Evolutionary conservation across 1,140 invertebrate genomes (phyloP).

Genomic region (Harlomillsia oculata): DNA sequence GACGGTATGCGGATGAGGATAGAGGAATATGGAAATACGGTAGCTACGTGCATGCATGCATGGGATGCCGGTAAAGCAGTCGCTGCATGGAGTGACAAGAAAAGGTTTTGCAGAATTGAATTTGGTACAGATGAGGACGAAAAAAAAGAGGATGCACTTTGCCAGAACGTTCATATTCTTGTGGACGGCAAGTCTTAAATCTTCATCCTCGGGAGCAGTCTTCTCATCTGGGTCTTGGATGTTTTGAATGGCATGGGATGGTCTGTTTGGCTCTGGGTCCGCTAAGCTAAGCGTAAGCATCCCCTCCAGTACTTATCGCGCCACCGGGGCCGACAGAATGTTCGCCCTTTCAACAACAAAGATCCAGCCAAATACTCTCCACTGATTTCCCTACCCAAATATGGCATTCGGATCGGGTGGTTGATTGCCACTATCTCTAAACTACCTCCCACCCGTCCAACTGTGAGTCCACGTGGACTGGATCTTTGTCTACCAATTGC

Average conservation of each 20-base stretch:
- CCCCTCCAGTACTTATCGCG: slow-evolving; percentile 35
- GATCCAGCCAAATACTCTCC: slow-evolving; percentile 36
- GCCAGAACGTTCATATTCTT: no score
- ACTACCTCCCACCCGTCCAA: slow-evolving; percentile 31
- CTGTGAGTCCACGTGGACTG: slow-evolving; percentile 23
- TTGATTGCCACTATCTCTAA: slow-evolving; percentile 32
- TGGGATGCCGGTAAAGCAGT: no score
- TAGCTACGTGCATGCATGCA: no score
- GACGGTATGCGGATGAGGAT: background rate
- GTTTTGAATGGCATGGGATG: slow-evolving; percentile 5
- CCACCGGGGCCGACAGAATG: slow-evolving; percentile 35
- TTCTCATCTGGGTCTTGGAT: slow-evolving; percentile 6
- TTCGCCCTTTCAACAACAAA: slow-evolving; percentile 36
- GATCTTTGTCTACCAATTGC: background rate
- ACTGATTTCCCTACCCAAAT: slow-evolving; percentile 35
- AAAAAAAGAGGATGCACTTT: no score
- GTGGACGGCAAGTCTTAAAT: no score
- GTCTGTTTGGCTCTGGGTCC: slow-evolving; percentile 3
- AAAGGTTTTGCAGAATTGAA: no score
- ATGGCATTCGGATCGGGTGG: slow-evolving; percentile 33
- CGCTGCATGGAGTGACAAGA: no score
- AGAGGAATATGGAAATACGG: background rate
- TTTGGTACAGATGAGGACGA: no score
- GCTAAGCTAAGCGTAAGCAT: slow-evolving; percentile 26
- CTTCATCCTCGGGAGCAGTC: no score